Base-by-base conservation (phyloP, 2,797 vertebrate genomes). In the Trichosurus vulpecula region DNA sequence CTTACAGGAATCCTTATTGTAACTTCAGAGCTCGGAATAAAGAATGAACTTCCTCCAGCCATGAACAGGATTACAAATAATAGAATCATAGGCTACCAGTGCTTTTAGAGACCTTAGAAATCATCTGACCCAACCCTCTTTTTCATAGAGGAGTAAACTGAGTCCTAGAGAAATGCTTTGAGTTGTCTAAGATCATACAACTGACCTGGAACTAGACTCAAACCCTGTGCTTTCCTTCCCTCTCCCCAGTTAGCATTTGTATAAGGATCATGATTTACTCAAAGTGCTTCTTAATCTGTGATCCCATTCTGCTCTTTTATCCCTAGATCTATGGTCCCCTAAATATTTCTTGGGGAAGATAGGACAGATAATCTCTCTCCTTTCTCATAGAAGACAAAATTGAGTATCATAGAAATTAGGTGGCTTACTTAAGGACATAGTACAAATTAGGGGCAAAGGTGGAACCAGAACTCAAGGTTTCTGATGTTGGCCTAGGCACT, bases 91-190 rank as follows among this genome's bases (percentile, higher is more conserved):
- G n/a, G n/a, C n/a, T 74, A 5, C n/a, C 66, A 74, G n/a, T 41
- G n/a, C 19, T 74, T 4, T 93, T 56, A 94, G 92, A 31, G 81
- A 91, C n/a, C 81, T 91, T 90, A 94, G 87, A 92, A 92, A 51
- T 89, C 51, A 57, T 74, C 89, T 91, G 93, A 30, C 61, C 55
- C 41, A 87, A 10, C 47, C 51, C 95, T 66, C 35, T 93, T 90
- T 54, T 90, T 92, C 52, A 58, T 6, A 95, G 93, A 95, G 31
- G 87, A 91, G 57, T 16, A 95, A 54, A 89, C 91, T n/a, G 74
- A 90, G 53, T 30, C 41, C 74, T 92, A 54, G n/a, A 54, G 92
- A 25, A 56, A 35, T 95, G 87, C 31, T 56, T 66, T 19, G n/a
- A 81, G 19, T 93, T 92, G n/a, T 91, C 25, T n/a, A 47, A 57